A percentile compares a stretch with the other conserved stretches of the same genome.
These are phyloP conservation scores for Erethizon dorsatum DNA, from an alignment of 2,797 vertebrate species.

Conservation along the genomic window DNA sequence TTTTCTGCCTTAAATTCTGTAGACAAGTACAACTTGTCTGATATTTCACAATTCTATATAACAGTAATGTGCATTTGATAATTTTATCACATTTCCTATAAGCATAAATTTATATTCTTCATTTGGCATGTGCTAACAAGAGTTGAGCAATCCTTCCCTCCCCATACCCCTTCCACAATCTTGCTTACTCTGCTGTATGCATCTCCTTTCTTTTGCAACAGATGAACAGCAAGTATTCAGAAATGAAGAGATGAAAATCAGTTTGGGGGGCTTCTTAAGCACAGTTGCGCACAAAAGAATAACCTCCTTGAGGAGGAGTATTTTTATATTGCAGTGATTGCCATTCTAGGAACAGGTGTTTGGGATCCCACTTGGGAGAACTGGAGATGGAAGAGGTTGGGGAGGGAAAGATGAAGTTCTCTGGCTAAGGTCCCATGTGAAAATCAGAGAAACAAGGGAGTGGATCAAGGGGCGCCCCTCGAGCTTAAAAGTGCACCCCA, in stretches of 20 bases:
- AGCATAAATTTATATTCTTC: slow-evolving; percentile 29
- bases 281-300: not conserved
- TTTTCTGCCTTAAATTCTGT: not conserved
- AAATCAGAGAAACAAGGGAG: not conserved
- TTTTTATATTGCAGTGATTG: slow-evolving; percentile 60
- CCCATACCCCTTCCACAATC: not conserved
- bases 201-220: slow-evolving; percentile 71
- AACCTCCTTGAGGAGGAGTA: not conserved
- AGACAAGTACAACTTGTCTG: not conserved
- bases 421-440: slow-evolving; percentile 9
- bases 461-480: not conserved
- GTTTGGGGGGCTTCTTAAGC: not conserved
- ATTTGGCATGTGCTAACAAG: not conserved
- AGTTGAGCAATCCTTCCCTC: not conserved
- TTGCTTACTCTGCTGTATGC: slow-evolving; percentile 57
- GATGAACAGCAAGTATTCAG: slow-evolving; percentile 70
- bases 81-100: not conserved
- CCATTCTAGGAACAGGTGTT: slow-evolving; percentile 72
- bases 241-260: not conserved
- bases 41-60: slow-evolving; percentile 24
- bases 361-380: slow-evolving; percentile 56
- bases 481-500: not conserved
- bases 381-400: not conserved
- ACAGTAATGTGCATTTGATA: not conserved
- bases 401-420: slow-evolving; percentile 51